phyloP scores from a whole-genome alignment of 2,797 vertebrate genomes.

The Anisognathus igniventris region DNA sequence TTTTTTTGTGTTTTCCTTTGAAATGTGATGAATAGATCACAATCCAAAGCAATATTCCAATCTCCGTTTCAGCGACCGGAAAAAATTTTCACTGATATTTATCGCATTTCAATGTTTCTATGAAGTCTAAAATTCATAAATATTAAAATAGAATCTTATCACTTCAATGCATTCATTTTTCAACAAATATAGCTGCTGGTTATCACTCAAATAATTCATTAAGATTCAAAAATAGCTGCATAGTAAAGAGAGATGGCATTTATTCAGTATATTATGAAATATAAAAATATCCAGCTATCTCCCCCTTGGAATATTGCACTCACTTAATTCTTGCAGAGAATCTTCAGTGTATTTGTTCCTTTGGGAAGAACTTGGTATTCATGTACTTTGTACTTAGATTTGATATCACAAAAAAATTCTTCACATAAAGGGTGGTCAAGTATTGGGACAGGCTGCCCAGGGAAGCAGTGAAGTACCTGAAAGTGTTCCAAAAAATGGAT shows the following conservation, averaged over 20 bases:
- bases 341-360: not conserved
- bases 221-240: constrained; percentile 16
- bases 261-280: not conserved
- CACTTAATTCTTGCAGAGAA: not conserved
- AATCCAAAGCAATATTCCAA: constrained; percentile 8
- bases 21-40: constrained; percentile 28
- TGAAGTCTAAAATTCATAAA: constrained; percentile 40
- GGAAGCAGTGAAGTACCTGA: not conserved
- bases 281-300: not conserved
- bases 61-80: not conserved
- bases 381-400: not conserved
- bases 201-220: constrained; percentile 29
- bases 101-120: not conserved
- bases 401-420: not conserved
- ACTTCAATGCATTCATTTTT: not conserved
- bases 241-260: not conserved
- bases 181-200: constrained; percentile 19
- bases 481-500: not conserved
- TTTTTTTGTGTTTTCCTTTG: constrained; percentile 25
- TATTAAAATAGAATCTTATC: constrained; percentile 33
- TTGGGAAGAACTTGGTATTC: not conserved
- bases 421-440: accelerated
- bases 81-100: not conserved
- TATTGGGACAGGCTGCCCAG: not conserved
- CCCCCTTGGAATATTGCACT: not conserved